Base-by-base conservation (phyloP, 2,797 vertebrate species). In the Platalea minor region DNA sequence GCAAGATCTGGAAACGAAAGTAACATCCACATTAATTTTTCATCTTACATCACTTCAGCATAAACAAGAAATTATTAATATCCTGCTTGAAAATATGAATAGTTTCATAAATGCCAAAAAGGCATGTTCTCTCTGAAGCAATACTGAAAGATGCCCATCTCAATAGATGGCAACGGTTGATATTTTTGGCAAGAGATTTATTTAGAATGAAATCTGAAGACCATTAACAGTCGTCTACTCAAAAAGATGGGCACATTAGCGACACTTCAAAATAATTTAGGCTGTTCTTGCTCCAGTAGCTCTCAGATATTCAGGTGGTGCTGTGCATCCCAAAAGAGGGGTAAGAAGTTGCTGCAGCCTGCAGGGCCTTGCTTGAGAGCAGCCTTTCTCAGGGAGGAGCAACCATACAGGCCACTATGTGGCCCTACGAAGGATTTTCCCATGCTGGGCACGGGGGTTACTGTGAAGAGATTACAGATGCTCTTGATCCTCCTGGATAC, bases 11-110 rank as follows among this genome's bases (percentile, higher is more conserved):
- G 37, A 79, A 61, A 8, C 86, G 46, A 79, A 70, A 83, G 69
- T 63, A 75, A 74, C 57, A 63, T 65, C 59, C 67, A 73, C 91
- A 94, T 94, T 77, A 93, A 94, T 93, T 91, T 95, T 97, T 96
- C 92, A 96, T 96, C 77, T 85, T 87, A 45, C 77, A 93, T 48
- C 93, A 82, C 88, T 95, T 78, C 79, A 45, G 85, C 86, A 79
- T 18, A 89, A 95, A 48, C 73, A 43, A 92, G 74, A 72, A 96
- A 95, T 96, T 94, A 96, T 95, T 96, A 86, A 96, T 94, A 94
- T 35, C 60, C 68, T 88, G 43, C 84, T 78, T 6, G 29, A 80
- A 70, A 91, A 86, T 64, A 93, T 60, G 74, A 89, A 88, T 91
- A 74, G 74, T 82, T 89, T 75, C 29, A 54, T 60, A 85, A 94